These are phyloP conservation scores for Vesta saturnalis DNA, from an alignment of 2,888 invertebrate species.

Conservation along the genomic window DNA sequence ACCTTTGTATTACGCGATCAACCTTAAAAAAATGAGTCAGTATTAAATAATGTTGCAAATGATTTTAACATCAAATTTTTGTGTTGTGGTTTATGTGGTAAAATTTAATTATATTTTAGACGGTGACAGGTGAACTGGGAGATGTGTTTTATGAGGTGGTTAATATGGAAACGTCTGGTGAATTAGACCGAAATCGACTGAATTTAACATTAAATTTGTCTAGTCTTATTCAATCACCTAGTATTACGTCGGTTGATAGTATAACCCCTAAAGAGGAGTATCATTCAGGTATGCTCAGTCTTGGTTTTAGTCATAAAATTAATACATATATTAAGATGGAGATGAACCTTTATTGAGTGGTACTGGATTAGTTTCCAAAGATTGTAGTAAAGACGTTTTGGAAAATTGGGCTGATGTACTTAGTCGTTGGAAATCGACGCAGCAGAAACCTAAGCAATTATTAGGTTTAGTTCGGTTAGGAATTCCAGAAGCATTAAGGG, in stretches of 20 bases:
- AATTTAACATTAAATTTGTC: slow-evolving; percentile 79
- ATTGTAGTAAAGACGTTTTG: slow-evolving; percentile 92
- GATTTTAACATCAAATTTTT: neutral
- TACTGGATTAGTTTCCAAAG: slow-evolving; percentile 96
- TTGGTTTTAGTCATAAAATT: neutral
- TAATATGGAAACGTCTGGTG: slow-evolving; percentile 82
- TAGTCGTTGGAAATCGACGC: slow-evolving; percentile 72
- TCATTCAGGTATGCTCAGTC: slow-evolving; percentile 75
- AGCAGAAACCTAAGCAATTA: slow-evolving; percentile 85
- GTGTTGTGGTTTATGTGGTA: neutral
- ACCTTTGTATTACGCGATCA: neutral
- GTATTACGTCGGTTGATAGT: slow-evolving; percentile 77
- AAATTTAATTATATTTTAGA: slow-evolving; percentile 48
- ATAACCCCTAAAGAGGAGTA: slow-evolving; percentile 79
- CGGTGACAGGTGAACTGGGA: slow-evolving; percentile 69
- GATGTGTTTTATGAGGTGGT: slow-evolving; percentile 79
- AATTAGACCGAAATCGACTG: slow-evolving; percentile 76
- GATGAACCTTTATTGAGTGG: slow-evolving; percentile 98
- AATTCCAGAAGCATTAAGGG: slow-evolving; percentile 95
- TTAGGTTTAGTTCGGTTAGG: slow-evolving; percentile 84
- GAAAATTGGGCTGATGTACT: slow-evolving; percentile 93
- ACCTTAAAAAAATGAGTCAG: neutral
- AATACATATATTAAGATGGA: slow-evolving; percentile 73
- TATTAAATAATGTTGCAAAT: neutral
- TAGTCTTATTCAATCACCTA: slow-evolving; percentile 77